Base-by-base conservation (phyloP, 2,797 vertebrate genomes). In the Sebastes cheni region DNA sequence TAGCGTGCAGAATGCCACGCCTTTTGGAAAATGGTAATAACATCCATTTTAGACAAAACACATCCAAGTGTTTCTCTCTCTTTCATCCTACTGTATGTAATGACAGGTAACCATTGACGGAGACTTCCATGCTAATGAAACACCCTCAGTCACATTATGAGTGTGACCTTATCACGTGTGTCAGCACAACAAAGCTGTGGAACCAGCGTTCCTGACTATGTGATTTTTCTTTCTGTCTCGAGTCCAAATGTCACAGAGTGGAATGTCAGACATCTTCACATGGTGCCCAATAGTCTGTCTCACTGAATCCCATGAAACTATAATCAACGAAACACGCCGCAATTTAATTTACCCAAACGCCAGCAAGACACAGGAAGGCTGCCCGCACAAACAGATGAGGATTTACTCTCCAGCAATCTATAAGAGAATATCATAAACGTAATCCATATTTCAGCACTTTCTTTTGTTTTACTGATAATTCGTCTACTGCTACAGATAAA, bases 261-360 rank as follows among this genome's bases (percentile, higher is more conserved):
- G 74, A 79, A 74, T 68, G 66, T 74, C 60, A 50, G n/a, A 34
- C 65, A 16, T 42, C 39, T 42, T 39, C 27, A 10, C 39, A 22
- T 64, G 81, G 76, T 77, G 83, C 84, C 86, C 61, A 52, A 20
- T 11, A 58, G 79, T 88, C 76, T 84, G 84, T 72, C 54, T 39
- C 69, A 25, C 66, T 71, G 66, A 71, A 72, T 84, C 84, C 84
- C 72, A 82, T 75, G 69, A 72, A 77, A 27, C 62, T 39, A 11
- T 75, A 75, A 77, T 65, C 66, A 62, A 42, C 4, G 30, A 66
- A 59, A 66, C 69, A 77, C 11, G 13, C 70, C 27, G 50, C 25
- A 23, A 20, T 73, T 70, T 59, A 64, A 67, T 80, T 32, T 59
- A 66, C 22, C 30, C 20, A 25, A 61, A 59, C 5, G 36, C 27